Evolutionary conservation across 2,888 invertebrate genomes (phyloP).

Genomic region (Nomada fucata): DNA sequence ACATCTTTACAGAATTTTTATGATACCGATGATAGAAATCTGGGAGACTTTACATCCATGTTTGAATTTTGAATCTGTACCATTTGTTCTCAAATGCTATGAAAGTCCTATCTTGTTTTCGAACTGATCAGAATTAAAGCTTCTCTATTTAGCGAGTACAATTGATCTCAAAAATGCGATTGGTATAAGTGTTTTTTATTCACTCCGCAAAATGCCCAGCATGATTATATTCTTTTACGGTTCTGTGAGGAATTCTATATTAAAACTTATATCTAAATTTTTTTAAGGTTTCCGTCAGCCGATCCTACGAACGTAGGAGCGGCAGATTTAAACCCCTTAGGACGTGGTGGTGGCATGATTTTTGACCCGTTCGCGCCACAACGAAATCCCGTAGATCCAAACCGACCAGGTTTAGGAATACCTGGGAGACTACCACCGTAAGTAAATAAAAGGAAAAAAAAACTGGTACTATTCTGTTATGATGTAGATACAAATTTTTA

Average conservation of each 20-base stretch:
- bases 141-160: constrained; percentile 1
- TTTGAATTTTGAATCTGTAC: constrained; percentile 22
- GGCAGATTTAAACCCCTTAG: constrained; percentile 92
- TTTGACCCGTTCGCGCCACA: constrained; percentile 86
- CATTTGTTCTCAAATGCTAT: constrained; percentile 8
- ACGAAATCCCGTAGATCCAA: constrained; percentile 79
- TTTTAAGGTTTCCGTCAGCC: constrained; percentile 59
- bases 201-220: neutral
- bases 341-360: constrained; percentile 89
- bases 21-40: constrained; percentile 68
- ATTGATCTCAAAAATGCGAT: constrained; percentile 1
- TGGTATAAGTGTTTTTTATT: constrained; percentile 30
- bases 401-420: constrained; percentile 85
- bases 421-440: constrained; percentile 87
- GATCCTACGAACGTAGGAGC: constrained; percentile 86
- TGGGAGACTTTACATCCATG: constrained; percentile 58
- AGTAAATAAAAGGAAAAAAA: constrained; percentile 29
- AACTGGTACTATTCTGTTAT: neutral
- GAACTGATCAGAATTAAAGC: constrained; percentile 18
- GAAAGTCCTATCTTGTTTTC: constrained; percentile 9
- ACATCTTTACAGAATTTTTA: constrained; percentile 71
- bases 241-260: too few species aligned
- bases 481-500: neutral
- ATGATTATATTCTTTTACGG: neutral
- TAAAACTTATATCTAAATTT: constrained; percentile 3